Percentiles rank a stretch among this genome's conserved stretches.
Conservation (phyloP, 2,797 vertebrate species). For the Pipistrellus pygmaeus region DNA sequence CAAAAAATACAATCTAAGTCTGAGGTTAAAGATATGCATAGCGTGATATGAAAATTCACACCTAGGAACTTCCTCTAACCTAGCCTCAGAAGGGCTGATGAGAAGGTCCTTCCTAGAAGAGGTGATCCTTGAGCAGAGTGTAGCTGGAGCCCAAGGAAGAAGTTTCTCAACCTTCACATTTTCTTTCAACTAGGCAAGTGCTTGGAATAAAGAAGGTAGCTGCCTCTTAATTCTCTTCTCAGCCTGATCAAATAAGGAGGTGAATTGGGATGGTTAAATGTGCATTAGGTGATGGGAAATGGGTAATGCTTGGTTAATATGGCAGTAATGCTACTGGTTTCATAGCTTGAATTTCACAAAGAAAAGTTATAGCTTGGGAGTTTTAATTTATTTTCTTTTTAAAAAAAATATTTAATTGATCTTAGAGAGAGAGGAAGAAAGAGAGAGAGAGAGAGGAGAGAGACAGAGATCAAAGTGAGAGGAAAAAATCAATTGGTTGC, state of each 20-base stretch:
- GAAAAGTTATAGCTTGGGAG: background rate
- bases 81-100: background rate
- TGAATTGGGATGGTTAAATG: background rate
- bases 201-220: background rate
- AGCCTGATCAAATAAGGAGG: background rate
- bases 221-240: background rate
- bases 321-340: background rate
- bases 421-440: too few relatives aligned
- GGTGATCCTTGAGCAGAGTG: background rate
- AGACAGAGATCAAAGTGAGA: background rate
- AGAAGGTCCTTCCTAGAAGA: background rate
- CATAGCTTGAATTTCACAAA: constrained; percentile 25
- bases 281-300: background rate
- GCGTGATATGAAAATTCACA: background rate
- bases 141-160: background rate
- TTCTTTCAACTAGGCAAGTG: background rate
- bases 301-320: background rate
- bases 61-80: background rate
- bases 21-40: background rate
- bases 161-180: background rate
- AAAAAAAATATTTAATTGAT: background rate
- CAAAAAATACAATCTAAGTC: background rate
- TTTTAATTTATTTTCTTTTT: background rate
- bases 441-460: too few relatives aligned
- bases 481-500: background rate